phyloP scores from a whole-genome alignment of 2,797 vertebrate species.

The Forpus xanthops region DNA sequence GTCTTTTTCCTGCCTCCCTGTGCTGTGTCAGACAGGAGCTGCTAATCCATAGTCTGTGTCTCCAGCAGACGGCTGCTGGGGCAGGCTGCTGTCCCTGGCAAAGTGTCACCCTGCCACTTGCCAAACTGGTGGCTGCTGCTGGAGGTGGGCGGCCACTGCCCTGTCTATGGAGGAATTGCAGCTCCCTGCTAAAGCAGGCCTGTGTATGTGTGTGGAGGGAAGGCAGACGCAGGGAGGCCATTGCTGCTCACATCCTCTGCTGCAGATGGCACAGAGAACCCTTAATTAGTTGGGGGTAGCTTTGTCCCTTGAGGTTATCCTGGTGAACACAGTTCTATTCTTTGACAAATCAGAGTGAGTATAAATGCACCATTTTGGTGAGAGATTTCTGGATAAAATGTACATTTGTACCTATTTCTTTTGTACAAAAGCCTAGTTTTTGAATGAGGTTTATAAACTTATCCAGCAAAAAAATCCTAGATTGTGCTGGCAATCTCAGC shows the following conservation, averaged over 20 bases:
- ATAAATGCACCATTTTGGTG: background rate
- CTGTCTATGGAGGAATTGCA: accelerated
- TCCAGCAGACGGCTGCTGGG: accelerated
- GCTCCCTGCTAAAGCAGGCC: background rate
- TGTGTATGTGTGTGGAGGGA: accelerated
- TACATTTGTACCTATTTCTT: background rate
- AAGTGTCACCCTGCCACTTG: background rate
- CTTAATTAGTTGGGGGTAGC: background rate
- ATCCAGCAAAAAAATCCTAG: background rate
- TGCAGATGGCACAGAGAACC: background rate
- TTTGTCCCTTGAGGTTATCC: background rate
- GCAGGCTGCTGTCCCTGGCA: background rate
- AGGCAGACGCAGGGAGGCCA: background rate
- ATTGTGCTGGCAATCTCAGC: background rate
- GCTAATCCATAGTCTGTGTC: background rate
- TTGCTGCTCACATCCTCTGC: background rate
- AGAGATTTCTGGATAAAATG: background rate
- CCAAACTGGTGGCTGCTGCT: background rate
- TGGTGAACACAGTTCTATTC: background rate
- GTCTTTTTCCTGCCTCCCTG: background rate
- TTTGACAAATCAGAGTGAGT: background rate
- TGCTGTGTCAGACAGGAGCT: background rate
- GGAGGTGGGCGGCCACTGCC: background rate
- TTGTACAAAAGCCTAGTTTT: background rate
- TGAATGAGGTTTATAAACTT: background rate